phyloP scores from a whole-genome alignment of 2,888 invertebrate genomes.

The Patella caerulea region DNA sequence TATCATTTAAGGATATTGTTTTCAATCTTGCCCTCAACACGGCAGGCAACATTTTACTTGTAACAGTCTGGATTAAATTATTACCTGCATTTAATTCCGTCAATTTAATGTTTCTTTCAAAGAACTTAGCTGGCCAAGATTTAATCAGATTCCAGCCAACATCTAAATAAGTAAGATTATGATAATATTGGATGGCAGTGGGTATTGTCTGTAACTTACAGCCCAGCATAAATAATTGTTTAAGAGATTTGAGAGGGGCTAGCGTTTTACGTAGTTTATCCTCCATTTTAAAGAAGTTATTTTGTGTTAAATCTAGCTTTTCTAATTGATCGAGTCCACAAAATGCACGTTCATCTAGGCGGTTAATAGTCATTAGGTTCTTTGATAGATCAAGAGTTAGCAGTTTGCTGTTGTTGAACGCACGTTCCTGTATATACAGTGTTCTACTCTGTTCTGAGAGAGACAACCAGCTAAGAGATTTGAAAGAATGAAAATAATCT shows the following conservation, averaged over 20 bases:
- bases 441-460: not conserved
- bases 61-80: not conserved
- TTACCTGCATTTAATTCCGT: not conserved
- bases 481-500: not conserved
- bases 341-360: not conserved
- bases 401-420: not conserved
- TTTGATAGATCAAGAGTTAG: not conserved
- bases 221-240: not conserved
- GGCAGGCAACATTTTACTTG: not conserved
- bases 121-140: not conserved
- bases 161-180: not conserved
- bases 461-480: not conserved
- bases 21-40: conserved; percentile 8
- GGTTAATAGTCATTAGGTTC: not conserved
- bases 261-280: not conserved
- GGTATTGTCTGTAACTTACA: not conserved
- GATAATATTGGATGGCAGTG: not conserved
- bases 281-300: not conserved
- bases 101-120: not conserved
- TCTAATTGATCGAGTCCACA: not conserved
- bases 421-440: not conserved
- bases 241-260: not conserved
- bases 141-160: not conserved
- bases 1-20: conserved; percentile 75
- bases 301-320: not conserved